Percentiles rank a stretch among this genome's conserved stretches.
These are phyloP conservation scores for Ailuropoda melanoleuca DNA, from an alignment of 2,113 vertebrate genomes.

Conservation along the genomic window DNA sequence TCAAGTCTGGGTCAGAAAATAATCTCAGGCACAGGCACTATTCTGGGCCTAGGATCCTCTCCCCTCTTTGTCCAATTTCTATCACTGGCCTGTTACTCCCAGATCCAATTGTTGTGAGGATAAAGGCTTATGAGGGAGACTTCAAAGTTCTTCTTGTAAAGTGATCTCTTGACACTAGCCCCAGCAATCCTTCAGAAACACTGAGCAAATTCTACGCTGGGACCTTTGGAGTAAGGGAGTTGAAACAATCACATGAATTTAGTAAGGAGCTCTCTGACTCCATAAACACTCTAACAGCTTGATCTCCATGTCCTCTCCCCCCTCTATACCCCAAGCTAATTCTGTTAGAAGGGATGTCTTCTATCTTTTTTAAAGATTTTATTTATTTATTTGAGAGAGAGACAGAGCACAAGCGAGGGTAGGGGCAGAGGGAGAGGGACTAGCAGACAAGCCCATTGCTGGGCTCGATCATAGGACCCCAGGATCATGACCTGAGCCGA, in stretches of 20 bases:
- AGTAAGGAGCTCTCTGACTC: neutral
- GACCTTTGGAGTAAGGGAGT: neutral
- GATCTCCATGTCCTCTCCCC: neutral
- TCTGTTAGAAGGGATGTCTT: neutral
- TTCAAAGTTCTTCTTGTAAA: neutral
- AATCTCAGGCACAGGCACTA: neutral
- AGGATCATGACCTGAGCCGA: neutral
- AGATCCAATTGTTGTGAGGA: neutral
- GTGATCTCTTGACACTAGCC: neutral
- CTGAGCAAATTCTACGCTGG: neutral
- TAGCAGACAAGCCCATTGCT: neutral
- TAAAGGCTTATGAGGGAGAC: neutral
- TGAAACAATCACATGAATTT: neutral
- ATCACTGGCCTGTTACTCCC: neutral
- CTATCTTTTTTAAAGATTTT: neutral
- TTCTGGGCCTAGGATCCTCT: neutral
- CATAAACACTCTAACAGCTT: neutral
- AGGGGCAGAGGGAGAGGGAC: neutral
- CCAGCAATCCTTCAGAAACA: neutral
- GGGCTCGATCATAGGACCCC: neutral
- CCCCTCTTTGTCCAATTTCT: rapidly evolving
- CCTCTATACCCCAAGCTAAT: neutral
- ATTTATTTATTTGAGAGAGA: neutral
- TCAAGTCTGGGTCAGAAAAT: neutral
- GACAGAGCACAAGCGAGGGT: neutral